A percentile compares a stretch with the other conserved stretches of the same genome.
Evolutionary conservation across 2,888 invertebrate species (phyloP).

Genomic region (Rhimphoctona megacephalus): DNA sequence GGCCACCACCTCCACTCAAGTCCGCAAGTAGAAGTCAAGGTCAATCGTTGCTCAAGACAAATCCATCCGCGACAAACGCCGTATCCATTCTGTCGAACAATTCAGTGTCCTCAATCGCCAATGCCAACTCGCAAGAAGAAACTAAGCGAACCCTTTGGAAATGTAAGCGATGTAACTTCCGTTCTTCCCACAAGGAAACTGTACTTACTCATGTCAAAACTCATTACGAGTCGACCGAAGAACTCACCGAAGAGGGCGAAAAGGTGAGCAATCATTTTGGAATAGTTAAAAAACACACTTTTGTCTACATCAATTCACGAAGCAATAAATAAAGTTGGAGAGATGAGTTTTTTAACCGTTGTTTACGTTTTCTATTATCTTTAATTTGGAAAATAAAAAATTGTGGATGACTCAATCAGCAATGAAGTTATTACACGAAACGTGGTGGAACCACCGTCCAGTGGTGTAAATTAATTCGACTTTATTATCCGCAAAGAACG

Average conservation of each 20-base stretch:
- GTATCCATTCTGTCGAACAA: constrained; percentile 62
- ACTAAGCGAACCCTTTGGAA: constrained; percentile 93
- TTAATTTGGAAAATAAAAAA: no score
- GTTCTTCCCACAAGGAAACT: constrained; percentile 88
- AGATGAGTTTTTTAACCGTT: neutral
- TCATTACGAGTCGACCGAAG: constrained; percentile 86
- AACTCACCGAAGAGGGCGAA: constrained; percentile 52
- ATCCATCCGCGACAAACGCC: constrained; percentile 66
- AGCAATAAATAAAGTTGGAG: neutral
- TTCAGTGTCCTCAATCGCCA: constrained; percentile 59
- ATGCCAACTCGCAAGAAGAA: constrained; percentile 83
- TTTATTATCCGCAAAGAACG: no score
- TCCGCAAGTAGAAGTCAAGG: constrained; percentile 85
- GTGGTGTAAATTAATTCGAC: no score
- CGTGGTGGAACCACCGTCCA: no score
- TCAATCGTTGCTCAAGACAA: constrained; percentile 78
- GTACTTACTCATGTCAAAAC: constrained; percentile 89
- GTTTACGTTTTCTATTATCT: no score
- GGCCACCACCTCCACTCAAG: constrained; percentile 87
- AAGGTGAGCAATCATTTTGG: constrained; percentile 63
- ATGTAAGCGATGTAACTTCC: constrained; percentile 95
- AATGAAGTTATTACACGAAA: no score
- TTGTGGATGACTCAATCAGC: no score
- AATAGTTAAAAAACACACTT: neutral
- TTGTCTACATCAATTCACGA: neutral